These are phyloP conservation scores for Pediacus dermestoides DNA, from an alignment of 2,888 invertebrate genomes.

Conservation along the genomic window DNA sequence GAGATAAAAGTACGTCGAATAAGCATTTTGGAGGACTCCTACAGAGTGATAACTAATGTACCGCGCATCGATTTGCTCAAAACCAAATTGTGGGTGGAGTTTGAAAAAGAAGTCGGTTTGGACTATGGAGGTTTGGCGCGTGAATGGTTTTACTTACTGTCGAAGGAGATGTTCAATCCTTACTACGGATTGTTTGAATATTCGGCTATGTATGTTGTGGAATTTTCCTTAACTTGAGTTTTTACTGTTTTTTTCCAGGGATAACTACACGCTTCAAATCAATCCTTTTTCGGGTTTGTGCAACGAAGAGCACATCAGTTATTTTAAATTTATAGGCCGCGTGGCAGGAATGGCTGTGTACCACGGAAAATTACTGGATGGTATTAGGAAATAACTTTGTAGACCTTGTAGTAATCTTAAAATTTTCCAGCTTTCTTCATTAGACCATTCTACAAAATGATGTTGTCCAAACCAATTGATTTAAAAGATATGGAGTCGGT, in stretches of 20 bases:
- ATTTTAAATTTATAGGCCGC: conserved; percentile 97
- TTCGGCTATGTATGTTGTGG: conserved; percentile 86
- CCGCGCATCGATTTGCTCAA: conserved; percentile 88
- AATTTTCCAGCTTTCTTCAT: conserved; percentile 87
- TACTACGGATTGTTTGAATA: conserved; percentile 99
- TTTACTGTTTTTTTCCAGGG: conserved; percentile 53
- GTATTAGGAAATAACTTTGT: conserved; percentile 57
- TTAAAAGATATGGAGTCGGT: conserved; percentile 98
- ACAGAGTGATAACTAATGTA: conserved; percentile 88
- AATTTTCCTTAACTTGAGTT: conserved; percentile 9
- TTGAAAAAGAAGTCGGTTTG: conserved; percentile 93
- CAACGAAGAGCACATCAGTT: conserved; percentile 96
- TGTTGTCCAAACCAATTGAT: conserved; percentile 91
- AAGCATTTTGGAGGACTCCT: conserved; percentile 95
- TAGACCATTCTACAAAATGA: conserved; percentile 99
- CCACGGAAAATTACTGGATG: conserved; percentile 96
- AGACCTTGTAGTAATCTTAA: too few relatives aligned
- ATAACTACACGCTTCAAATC: conserved; percentile 98
- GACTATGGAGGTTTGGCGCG: conserved; percentile 96
- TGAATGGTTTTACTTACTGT: conserved; percentile 98
- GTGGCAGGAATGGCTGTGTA: conserved; percentile 99
- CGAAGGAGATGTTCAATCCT: conserved; percentile 99
- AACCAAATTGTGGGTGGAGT: conserved; percentile 98
- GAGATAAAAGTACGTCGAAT: conserved; percentile 91
- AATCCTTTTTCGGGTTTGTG: conserved; percentile 97